These are phyloP conservation scores for Scopus umbretta DNA, from an alignment of 2,113 vertebrate species.

Conservation along the genomic window DNA sequence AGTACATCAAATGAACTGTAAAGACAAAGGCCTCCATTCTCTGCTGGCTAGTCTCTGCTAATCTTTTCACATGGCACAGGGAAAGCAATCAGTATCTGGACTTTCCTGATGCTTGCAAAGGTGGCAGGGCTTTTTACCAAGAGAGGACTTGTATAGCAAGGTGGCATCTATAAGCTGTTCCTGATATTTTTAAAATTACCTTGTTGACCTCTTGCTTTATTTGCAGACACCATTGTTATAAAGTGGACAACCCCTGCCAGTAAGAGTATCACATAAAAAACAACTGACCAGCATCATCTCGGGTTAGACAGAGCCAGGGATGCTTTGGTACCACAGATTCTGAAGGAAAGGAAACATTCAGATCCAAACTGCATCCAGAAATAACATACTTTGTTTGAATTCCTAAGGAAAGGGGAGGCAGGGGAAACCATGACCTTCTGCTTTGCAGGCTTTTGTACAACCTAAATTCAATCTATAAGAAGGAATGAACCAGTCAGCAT, in stretches of 20 bases:
- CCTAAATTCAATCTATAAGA: conserved; percentile 5
- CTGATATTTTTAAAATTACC: fast-evolving
- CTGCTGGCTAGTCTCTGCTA: background rate
- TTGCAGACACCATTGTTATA: background rate
- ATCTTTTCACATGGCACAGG: background rate
- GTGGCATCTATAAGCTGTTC: background rate
- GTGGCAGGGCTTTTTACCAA: background rate
- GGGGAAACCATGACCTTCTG: background rate
- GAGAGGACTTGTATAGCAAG: background rate
- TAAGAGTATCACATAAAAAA: background rate
- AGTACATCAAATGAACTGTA: background rate
- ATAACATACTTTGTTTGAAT: conserved; percentile 25
- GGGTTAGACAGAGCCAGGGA: background rate
- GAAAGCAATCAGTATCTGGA: background rate
- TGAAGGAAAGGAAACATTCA: background rate
- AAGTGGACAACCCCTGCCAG: background rate
- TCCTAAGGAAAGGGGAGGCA: background rate
- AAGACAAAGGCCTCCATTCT: background rate
- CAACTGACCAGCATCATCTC: background rate
- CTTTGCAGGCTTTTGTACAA: conserved; percentile 2
- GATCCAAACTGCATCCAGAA: background rate
- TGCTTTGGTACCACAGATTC: background rate
- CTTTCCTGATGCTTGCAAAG: background rate
- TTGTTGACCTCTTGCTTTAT: background rate
- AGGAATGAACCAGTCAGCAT: conserved; percentile 55